Percentiles rank a stretch among this genome's conserved stretches.
These are phyloP conservation scores for Molorchus minor DNA, from an alignment of 2,888 invertebrate species.

Conservation along the genomic window DNA sequence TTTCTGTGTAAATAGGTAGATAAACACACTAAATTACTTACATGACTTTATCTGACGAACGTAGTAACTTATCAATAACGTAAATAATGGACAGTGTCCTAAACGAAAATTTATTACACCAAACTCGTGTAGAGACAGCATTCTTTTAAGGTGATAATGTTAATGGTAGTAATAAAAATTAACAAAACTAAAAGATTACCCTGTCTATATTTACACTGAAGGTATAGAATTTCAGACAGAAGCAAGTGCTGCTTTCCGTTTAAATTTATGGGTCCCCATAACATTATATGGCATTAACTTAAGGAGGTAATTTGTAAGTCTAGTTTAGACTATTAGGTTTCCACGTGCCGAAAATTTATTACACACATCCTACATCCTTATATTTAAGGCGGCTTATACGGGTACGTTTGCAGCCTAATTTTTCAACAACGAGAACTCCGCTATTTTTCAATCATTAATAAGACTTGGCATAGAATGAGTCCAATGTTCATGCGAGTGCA, in stretches of 20 bases:
- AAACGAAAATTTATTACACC: constrained; percentile 14
- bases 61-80: constrained; percentile 9
- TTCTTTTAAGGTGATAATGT: constrained; percentile 25
- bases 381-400: no score
- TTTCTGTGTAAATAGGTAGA: not conserved
- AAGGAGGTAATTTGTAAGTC: constrained; percentile 44
- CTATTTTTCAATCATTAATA: no score
- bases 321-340: constrained; percentile 31
- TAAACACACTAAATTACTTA: not conserved
- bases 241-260: constrained; percentile 20
- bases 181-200: constrained; percentile 26
- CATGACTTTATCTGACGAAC: not conserved
- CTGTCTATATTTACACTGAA: constrained; percentile 19
- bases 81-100: constrained; percentile 8
- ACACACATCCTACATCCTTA: constrained; percentile 30
- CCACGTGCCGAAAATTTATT: constrained; percentile 31
- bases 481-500: no score
- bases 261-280: constrained; percentile 43
- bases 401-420: no score
- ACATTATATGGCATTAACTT: constrained; percentile 41
- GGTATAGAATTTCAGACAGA: constrained; percentile 24
- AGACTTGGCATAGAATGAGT: no score
- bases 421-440: no score
- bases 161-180: constrained; percentile 29
- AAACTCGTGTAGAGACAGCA: constrained; percentile 22